Base-by-base conservation (phyloP, 1,140 invertebrate species). In the Cylas formicarius region DNA sequence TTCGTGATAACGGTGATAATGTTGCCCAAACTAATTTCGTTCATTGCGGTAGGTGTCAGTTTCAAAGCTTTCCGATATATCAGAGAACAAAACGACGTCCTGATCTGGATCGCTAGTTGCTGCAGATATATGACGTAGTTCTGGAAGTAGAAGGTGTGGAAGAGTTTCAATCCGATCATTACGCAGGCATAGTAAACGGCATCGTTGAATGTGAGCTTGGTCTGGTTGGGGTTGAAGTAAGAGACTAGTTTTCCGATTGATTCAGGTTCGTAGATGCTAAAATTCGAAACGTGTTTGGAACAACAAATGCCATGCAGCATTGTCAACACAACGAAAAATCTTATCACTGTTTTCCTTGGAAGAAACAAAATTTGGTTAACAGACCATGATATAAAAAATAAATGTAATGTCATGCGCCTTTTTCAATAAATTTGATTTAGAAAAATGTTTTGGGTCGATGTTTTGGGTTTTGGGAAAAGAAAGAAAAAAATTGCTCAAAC, bases 1-100 rank as follows among this genome's bases (percentile, higher is more conserved):
- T 93, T 96, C 10, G 89, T 90, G 49, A 96, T 72, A 3, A 96
- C 72, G 67, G 95, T 97, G 8, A 95, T 83, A 60, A 95, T 82
- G 70, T 96, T 84, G 10, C 91, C 11, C n/a, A 54, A 31, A 26
- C 45, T 46, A 13, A 86, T 87, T 60, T 86, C 72, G 13, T 78
- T 77, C 21, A 84, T 77, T n/a, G 86, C 80, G 5, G 74, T 77
- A 55, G 78, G 78, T 36, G 75, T 83, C 4, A 88, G 58, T 14
- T 73, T 72, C 17, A 86, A 63, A 11, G 79, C 72, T 78, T 90
- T 91, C 62, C 84, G 76, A 65, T 90, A 92, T 46, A 91, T 80
- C 26, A 90, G 69, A 0, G 84, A 82, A 53, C 80, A 84, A 61
- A 82, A 81, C 1, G 85, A 80, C 22, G 90, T 74, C 45, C 85